These are phyloP conservation scores for Catharus ustulatus DNA, from an alignment of 2,797 vertebrate genomes.

Conservation along the genomic window DNA sequence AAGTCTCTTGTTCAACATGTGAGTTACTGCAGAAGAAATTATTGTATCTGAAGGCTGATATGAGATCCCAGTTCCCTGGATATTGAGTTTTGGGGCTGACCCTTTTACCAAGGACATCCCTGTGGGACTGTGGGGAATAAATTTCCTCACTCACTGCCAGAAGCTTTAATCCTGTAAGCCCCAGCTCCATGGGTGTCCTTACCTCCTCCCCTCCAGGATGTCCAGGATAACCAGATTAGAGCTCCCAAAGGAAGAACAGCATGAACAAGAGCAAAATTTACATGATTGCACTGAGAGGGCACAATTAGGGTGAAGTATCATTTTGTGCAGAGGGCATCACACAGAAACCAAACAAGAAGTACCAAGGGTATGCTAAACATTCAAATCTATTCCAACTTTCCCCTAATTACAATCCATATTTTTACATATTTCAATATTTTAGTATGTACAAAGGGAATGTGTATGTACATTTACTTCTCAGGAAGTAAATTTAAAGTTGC, in stretches of 20 bases:
- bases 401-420: conserved; percentile 50
- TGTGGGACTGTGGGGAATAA: not conserved
- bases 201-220: not conserved
- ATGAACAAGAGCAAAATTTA: conserved; percentile 5
- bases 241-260: not conserved
- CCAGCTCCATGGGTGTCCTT: not conserved
- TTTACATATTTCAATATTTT: conserved; percentile 68
- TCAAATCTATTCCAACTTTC: conserved; percentile 57
- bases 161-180: not conserved
- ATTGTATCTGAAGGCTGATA: not conserved
- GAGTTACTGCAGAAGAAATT: not conserved
- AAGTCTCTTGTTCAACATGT: not conserved
- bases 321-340: not conserved
- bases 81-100: not conserved
- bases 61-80: not conserved
- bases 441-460: not conserved
- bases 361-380: conserved; percentile 31
- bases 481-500: not conserved
- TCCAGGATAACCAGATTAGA: not conserved
- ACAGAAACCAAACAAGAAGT: not conserved
- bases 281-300: conserved; percentile 19
- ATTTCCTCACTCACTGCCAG: not conserved
- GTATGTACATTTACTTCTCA: conserved; percentile 1
- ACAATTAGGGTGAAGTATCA: not conserved
- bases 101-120: not conserved